These are phyloP conservation scores for Limosa lapponica DNA, from an alignment of 2,797 vertebrate species.

Conservation along the genomic window DNA sequence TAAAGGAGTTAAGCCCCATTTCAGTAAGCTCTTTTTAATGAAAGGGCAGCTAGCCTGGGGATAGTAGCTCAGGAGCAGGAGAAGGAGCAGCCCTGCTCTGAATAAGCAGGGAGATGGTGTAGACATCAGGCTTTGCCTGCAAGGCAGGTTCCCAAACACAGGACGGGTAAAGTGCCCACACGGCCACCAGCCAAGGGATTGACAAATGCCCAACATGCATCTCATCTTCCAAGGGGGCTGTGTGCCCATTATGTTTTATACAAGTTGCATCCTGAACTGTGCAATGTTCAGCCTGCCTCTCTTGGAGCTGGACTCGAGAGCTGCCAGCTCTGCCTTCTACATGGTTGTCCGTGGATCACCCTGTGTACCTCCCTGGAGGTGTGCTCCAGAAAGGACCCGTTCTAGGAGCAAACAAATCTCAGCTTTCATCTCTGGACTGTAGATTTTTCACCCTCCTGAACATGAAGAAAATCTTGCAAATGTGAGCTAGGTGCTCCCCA, in stretches of 20 bases:
- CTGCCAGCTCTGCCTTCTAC: neutral
- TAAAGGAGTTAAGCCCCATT: neutral
- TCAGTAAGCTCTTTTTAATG: neutral
- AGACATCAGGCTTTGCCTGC: neutral
- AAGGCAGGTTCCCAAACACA: neutral
- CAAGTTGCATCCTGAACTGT: neutral
- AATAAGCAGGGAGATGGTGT: neutral
- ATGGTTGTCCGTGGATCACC: fast-evolving
- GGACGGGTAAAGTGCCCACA: neutral
- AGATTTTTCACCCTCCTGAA: neutral
- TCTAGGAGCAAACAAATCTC: neutral
- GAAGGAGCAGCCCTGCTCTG: neutral
- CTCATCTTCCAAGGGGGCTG: neutral
- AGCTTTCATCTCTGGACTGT: neutral
- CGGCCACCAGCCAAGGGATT: no score
- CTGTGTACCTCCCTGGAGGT: no score
- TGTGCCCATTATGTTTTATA: neutral
- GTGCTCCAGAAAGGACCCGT: neutral
- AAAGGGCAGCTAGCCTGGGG: neutral
- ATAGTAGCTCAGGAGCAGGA: neutral
- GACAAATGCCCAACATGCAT: fast-evolving
- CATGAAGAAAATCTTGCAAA: neutral
- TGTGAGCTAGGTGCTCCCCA: neutral
- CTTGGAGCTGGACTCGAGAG: fast-evolving
- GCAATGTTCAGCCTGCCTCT: neutral